Conservation (phyloP, 2,888 invertebrate species). For the Apamea crenata region DNA sequence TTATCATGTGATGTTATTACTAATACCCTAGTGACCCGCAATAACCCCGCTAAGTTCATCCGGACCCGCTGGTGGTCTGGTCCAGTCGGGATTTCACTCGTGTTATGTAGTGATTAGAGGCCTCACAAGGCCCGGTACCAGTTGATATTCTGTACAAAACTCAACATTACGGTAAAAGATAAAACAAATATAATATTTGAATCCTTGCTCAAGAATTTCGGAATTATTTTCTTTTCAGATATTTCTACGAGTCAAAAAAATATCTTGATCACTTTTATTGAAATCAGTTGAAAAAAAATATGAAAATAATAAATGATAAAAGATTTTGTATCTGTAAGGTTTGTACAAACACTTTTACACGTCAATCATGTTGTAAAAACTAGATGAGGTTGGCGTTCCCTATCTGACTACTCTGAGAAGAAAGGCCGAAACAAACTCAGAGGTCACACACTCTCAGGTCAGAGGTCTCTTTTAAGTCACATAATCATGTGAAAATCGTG, state of each 20-base stretch:
- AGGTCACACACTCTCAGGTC: too few species aligned
- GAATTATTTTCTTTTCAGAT: not conserved
- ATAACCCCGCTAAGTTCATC: constrained; percentile 25
- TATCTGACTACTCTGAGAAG: too few species aligned
- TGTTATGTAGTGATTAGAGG: constrained; percentile 25
- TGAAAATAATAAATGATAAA: not conserved
- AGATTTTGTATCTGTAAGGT: too few species aligned
- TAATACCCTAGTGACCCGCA: constrained; percentile 18
- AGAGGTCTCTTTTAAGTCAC: too few species aligned
- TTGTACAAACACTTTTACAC: too few species aligned
- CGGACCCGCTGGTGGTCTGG: not conserved
- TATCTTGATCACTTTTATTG: not conserved
- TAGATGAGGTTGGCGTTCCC: too few species aligned
- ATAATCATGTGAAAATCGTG: too few species aligned
- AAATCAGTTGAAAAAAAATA: too few species aligned
- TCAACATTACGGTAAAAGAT: not conserved
- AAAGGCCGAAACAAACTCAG: too few species aligned
- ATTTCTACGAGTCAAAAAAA: not conserved
- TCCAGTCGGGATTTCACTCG: not conserved
- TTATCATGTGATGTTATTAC: not conserved
- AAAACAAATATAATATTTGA: not conserved
- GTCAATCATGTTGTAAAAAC: too few species aligned
- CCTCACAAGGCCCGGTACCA: constrained; percentile 1
- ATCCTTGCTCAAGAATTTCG: not conserved
- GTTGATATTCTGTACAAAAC: constrained; percentile 9